phyloP scores from a whole-genome alignment of 2,113 vertebrate species.

The Grus americana region DNA sequence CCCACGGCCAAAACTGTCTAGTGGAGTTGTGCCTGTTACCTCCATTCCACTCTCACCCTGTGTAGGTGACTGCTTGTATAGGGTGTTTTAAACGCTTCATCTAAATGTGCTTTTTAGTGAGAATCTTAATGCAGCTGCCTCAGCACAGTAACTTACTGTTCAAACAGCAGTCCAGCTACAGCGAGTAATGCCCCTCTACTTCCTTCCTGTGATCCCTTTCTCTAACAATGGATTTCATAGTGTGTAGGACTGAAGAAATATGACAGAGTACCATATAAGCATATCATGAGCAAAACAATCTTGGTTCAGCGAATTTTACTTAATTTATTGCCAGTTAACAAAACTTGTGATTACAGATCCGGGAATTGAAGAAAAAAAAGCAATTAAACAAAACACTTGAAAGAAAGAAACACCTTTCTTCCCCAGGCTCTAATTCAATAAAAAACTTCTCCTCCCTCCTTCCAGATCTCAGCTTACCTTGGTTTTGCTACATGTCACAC shows the following conservation, averaged over 20 bases:
- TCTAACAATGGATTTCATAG: background rate
- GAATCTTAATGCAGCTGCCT: background rate
- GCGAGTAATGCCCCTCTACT: background rate
- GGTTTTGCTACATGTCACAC: background rate
- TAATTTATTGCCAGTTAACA: background rate
- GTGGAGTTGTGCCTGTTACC: background rate
- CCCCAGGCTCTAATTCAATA: background rate
- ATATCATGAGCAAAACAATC: background rate
- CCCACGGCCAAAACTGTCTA: background rate
- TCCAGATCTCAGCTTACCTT: background rate
- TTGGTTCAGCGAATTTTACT: background rate
- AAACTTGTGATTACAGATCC: background rate
- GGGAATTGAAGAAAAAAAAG: background rate
- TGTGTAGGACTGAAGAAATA: background rate
- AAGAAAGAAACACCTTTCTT: background rate
- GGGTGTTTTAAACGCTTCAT: background rate
- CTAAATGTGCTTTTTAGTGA: background rate
- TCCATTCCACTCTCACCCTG: background rate
- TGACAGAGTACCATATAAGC: background rate
- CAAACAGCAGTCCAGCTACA: rapidly evolving
- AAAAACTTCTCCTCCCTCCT: background rate
- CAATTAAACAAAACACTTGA: background rate
- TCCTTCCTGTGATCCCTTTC: background rate
- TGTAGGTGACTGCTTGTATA: background rate
- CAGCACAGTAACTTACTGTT: background rate